These are phyloP conservation scores for Nansenia antarctica DNA, from an alignment of 2,113 vertebrate genomes.

Conservation along the genomic window DNA sequence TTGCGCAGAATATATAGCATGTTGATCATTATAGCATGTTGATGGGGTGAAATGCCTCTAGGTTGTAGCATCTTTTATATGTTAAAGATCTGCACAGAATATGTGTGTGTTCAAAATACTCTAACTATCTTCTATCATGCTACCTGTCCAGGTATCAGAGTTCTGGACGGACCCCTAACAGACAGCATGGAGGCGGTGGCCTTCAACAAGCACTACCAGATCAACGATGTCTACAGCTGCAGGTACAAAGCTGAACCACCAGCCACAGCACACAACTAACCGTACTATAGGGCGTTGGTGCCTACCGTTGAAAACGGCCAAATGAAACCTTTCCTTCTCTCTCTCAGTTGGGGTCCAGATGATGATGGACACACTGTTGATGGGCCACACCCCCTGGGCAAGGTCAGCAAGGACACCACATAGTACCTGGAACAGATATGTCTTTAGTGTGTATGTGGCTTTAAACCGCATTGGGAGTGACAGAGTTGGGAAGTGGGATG, in stretches of 20 bases:
- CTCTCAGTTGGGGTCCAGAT: conserved; percentile 93
- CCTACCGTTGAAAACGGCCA: not conserved
- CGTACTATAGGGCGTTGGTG: not conserved
- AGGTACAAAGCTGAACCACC: conserved; percentile 72
- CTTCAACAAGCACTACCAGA: conserved; percentile 98
- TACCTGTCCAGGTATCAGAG: conserved; percentile 85
- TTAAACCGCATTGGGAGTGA: no score
- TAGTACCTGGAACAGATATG: no score
- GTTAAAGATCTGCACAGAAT: no score
- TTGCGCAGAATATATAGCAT: no score
- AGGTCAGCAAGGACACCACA: conserved; percentile 70
- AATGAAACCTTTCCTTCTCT: not conserved
- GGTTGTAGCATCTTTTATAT: no score
- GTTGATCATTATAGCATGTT: no score
- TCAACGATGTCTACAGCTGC: conserved; percentile 99
- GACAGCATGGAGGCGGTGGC: conserved; percentile 98
- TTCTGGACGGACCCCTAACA: conserved; percentile 93
- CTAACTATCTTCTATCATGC: no score
- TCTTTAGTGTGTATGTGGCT: no score
- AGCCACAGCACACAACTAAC: not conserved
- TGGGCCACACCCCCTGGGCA: conserved; percentile 94
- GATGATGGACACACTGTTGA: conserved; percentile 96
- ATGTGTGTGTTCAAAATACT: no score
- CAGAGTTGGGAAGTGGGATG: no score
- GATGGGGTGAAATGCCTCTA: no score